Conservation (phyloP, 2,113 vertebrate genomes). For the Gracilinanus agilis region DNA sequence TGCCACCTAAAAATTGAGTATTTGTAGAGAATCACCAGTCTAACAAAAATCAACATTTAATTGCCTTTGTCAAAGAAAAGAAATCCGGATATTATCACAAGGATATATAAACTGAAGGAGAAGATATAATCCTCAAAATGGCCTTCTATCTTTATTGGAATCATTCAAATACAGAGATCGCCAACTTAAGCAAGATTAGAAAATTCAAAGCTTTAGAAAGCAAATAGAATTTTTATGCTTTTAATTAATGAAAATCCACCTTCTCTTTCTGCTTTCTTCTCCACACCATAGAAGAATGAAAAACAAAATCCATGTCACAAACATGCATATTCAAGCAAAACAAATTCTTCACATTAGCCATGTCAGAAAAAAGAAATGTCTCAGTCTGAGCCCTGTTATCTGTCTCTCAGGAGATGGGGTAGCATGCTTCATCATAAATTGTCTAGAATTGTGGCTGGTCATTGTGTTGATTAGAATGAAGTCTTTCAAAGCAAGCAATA, state of each 20-base stretch:
- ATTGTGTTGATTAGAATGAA: not conserved
- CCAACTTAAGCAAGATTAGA: not conserved
- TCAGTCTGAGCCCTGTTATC: not conserved
- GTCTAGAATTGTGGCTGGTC: not conserved
- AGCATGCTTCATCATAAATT: not conserved
- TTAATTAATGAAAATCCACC: not conserved
- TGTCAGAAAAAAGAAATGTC: not conserved
- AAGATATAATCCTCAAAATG: not conserved
- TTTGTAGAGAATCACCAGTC: conserved; percentile 19
- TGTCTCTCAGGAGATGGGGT: not conserved
- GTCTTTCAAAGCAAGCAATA: not conserved
- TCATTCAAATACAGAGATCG: not conserved
- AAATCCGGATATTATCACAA: not conserved
- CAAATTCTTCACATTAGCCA: not conserved
- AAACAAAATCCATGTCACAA: not conserved
- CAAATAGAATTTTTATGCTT: not conserved
- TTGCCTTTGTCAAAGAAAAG: conserved; percentile 18
- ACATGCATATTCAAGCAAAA: not conserved
- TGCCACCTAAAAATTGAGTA: conserved; percentile 3
- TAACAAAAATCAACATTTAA: not conserved
- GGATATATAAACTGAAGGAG: not conserved
- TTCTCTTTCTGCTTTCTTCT: not conserved
- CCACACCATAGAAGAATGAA: not conserved
- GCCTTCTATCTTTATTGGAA: not conserved
- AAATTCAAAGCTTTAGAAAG: not conserved